Percentiles rank a stretch among this genome's conserved stretches.
Conservation (phyloP, 2,888 invertebrate genomes). For the Leptura quadrifasciata region DNA sequence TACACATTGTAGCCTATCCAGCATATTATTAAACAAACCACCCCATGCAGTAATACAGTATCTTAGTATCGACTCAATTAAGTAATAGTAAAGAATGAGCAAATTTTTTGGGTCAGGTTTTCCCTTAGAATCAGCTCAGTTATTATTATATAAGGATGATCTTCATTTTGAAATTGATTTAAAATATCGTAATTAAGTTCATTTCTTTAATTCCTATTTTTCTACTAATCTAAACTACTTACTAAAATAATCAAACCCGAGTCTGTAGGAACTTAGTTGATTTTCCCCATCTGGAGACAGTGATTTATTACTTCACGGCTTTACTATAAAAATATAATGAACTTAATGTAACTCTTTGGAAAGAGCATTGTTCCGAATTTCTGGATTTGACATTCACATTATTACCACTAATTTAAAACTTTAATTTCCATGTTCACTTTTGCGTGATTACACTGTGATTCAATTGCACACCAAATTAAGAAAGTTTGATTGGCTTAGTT, state of each 20-base stretch:
- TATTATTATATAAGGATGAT: too few relatives aligned
- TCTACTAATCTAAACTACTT: neutral
- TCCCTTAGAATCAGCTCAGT: too few relatives aligned
- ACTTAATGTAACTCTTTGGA: conserved; percentile 14
- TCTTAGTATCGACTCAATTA: too few relatives aligned
- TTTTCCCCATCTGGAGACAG: conserved; percentile 6
- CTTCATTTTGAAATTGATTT: too few relatives aligned
- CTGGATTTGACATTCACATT: conserved; percentile 46
- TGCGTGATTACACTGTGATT: conserved; percentile 53
- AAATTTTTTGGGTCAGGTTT: too few relatives aligned
- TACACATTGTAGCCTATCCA: too few relatives aligned
- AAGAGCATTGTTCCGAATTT: conserved; percentile 19
- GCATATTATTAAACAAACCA: too few relatives aligned
- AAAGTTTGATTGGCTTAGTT: conserved; percentile 59
- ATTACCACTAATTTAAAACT: conserved; percentile 52
- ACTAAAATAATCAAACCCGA: neutral
- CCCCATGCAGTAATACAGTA: too few relatives aligned
- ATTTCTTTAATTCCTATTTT: neutral
- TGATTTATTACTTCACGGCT: conserved; percentile 17
- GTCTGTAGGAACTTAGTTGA: neutral
- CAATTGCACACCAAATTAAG: conserved; percentile 56
- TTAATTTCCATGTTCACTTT: conserved; percentile 52
- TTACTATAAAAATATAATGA: conserved; percentile 2
- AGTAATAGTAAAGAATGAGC: too few relatives aligned
- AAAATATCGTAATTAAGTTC: neutral